These are phyloP conservation scores for Phyto melanocephala DNA, from an alignment of 2,888 invertebrate species.

Conservation along the genomic window DNA sequence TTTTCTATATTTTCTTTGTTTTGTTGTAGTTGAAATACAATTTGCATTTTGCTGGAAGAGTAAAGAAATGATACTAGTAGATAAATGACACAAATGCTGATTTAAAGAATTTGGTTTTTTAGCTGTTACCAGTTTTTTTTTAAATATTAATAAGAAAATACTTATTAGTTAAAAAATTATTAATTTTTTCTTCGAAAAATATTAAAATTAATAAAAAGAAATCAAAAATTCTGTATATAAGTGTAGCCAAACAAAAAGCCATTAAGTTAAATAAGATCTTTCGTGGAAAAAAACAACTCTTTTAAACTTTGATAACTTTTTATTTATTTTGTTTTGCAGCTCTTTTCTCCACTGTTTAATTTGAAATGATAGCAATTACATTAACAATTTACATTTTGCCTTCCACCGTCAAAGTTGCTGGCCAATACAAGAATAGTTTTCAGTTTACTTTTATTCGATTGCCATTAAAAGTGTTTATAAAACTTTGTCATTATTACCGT, in stretches of 20 bases:
- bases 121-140: too few species aligned
- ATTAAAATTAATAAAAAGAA: background rate
- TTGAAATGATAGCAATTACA: constrained; percentile 30
- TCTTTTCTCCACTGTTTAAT: background rate
- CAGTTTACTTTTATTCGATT: constrained; percentile 8
- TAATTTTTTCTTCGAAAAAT: too few species aligned
- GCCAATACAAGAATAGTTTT: constrained; percentile 7
- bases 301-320: background rate
- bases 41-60: background rate
- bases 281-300: background rate
- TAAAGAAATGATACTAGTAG: too few species aligned
- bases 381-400: constrained; percentile 22
- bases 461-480: constrained; percentile 34
- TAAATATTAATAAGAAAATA: too few species aligned
- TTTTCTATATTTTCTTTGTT: background rate
- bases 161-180: too few species aligned
- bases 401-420: background rate
- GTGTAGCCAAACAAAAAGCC: too few species aligned
- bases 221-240: background rate
- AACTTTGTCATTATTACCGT: constrained; percentile 52
- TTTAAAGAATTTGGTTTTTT: too few species aligned
- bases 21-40: constrained; percentile 28
- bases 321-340: background rate
- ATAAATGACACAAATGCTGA: too few species aligned
- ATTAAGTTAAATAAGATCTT: background rate